These are phyloP conservation scores for Palythoa caribaeorum DNA, from an alignment of 92 coral and sea anemone genomes.

Conservation along the genomic window DNA sequence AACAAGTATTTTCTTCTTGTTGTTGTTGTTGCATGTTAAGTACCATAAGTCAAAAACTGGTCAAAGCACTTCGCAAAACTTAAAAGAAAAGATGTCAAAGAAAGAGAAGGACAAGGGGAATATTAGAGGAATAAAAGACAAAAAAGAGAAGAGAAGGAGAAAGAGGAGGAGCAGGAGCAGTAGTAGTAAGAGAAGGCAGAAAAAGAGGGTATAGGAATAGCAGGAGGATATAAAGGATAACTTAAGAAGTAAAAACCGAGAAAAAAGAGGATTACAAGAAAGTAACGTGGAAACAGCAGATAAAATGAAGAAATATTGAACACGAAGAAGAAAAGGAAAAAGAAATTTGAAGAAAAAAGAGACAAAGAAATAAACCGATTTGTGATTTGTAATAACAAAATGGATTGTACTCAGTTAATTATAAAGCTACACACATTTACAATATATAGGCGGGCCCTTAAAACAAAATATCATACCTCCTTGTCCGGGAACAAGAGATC, in stretches of 20 bases:
- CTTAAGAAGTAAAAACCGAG: not conserved
- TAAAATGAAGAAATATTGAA: not conserved
- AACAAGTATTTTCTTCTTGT: too few relatives aligned
- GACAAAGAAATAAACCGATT: not conserved
- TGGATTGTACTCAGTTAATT: too few relatives aligned
- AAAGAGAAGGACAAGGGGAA: not conserved
- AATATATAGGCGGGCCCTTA: not conserved
- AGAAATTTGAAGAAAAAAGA: not conserved
- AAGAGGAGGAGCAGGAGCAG: not conserved
- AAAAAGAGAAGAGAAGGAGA: not conserved
- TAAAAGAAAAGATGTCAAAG: not conserved
- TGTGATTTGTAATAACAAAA: too few relatives aligned
- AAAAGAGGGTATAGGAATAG: not conserved
- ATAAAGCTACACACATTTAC: not conserved
- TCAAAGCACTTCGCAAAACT: too few relatives aligned
- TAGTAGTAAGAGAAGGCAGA: not conserved
- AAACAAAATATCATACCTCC: conserved; percentile 67
- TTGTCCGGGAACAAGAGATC: conserved; percentile 89
- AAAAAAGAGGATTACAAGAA: not conserved
- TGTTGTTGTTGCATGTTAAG: not conserved
- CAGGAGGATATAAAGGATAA: not conserved
- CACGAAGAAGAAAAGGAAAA: not conserved
- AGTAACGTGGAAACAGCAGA: not conserved
- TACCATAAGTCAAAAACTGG: too few relatives aligned
- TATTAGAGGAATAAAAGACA: not conserved